Conservation (phyloP, 2,113 vertebrate genomes). For the Podilymbus podiceps region DNA sequence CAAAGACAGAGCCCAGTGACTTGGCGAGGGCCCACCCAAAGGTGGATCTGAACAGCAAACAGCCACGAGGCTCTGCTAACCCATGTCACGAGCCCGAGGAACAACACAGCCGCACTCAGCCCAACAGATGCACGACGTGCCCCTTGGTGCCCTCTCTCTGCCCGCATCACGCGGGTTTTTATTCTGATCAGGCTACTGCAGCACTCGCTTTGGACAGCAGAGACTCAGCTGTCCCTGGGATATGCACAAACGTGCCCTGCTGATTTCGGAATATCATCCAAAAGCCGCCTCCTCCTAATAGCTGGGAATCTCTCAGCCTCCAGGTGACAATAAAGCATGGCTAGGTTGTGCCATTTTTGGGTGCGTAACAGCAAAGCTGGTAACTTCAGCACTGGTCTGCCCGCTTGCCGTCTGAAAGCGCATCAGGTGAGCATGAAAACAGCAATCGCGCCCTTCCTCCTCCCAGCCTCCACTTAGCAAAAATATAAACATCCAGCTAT, state of each 20-base stretch:
- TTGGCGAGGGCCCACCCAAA: rapidly evolving
- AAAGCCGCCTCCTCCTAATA: not conserved
- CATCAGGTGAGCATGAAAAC: not conserved
- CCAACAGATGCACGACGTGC: rapidly evolving
- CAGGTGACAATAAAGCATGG: not conserved
- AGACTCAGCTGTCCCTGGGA: not conserved
- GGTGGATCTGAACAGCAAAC: rapidly evolving
- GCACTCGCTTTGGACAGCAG: not conserved
- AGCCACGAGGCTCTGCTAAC: not conserved
- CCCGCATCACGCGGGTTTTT: not conserved
- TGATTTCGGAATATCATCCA: not conserved
- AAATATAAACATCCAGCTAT: not conserved
- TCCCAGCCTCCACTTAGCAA: not conserved
- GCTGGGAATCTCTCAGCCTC: not conserved
- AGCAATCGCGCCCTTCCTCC: not conserved
- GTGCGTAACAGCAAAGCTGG: not conserved
- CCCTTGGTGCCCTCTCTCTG: not conserved
- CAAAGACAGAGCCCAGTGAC: not conserved
- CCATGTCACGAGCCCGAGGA: not conserved
- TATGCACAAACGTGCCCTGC: not conserved
- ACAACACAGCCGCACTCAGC: not conserved
- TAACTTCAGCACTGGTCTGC: not conserved
- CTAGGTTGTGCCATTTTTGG: not conserved
- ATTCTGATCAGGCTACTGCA: not conserved
- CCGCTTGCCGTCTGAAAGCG: not conserved